Evolutionary conservation across 2,113 vertebrate genomes (phyloP).

Genomic region (Andinoacara biseriatus): DNA sequence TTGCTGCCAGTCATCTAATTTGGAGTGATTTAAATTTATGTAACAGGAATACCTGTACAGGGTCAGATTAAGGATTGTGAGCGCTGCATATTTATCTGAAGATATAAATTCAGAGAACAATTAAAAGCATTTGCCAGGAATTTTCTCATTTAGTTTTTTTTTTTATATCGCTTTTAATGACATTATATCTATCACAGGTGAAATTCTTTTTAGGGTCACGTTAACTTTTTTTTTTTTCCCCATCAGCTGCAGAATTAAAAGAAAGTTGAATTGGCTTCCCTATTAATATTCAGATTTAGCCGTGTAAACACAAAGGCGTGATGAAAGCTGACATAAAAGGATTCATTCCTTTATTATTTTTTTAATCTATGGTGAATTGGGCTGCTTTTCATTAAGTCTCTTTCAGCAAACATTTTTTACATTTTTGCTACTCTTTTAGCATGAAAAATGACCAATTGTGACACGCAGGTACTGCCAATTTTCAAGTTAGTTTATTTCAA

Average conservation of each 20-base stretch:
- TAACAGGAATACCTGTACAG: neutral
- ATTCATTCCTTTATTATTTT: neutral
- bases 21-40: neutral
- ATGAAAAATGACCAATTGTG: neutral
- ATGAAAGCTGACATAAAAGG: neutral
- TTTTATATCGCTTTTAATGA: neutral
- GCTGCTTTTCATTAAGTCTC: neutral
- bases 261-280: neutral
- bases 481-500: neutral
- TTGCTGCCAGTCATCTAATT: neutral
- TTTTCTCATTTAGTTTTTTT: neutral
- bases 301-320: neutral
- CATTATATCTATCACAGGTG: neutral
- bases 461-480: slow-evolving; percentile 85
- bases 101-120: neutral
- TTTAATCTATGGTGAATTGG: neutral
- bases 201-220: neutral
- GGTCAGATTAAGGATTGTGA: neutral
- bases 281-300: neutral
- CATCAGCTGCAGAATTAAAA: neutral
- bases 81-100: neutral
- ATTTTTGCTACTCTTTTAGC: too few relatives aligned
- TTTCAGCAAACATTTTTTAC: neutral
- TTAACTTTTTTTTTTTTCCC: neutral
- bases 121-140: slow-evolving; percentile 1